Conservation (phyloP, 2,888 invertebrate species). For the Agrotis exclamationis region DNA sequence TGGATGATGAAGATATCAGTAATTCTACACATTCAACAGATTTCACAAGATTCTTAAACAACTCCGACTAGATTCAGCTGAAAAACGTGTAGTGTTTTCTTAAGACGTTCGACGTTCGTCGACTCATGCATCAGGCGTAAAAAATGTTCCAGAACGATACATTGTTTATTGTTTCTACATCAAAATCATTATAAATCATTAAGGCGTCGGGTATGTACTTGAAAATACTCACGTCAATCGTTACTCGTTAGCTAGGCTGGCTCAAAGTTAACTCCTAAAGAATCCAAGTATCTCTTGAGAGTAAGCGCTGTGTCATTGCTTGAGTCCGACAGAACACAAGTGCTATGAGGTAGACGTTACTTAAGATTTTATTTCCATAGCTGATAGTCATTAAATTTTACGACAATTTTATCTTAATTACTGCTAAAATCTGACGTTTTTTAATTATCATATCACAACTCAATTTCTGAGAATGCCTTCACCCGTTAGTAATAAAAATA, state of each 20-base stretch:
- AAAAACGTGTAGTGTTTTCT: constrained; percentile 27
- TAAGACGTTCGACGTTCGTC: constrained; percentile 4
- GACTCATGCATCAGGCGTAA: constrained; percentile 35
- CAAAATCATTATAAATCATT: constrained; percentile 75
- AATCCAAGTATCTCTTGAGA: constrained; percentile 88
- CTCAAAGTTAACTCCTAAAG: constrained; percentile 85
- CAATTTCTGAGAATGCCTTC: constrained; percentile 35
- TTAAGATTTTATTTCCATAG: constrained; percentile 34
- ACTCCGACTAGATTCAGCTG: constrained; percentile 5
- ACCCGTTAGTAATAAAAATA: constrained; percentile 39
- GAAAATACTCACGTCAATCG: constrained; percentile 85
- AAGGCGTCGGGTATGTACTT: constrained; percentile 77
- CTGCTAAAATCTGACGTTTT: constrained; percentile 44
- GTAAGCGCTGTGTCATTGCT: constrained; percentile 89
- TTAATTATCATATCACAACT: constrained; percentile 35
- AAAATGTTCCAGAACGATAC: constrained; percentile 35
- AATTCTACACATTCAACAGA: background rate
- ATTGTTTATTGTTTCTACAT: constrained; percentile 71
- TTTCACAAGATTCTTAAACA: constrained; percentile 1
- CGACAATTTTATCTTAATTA: constrained; percentile 48
- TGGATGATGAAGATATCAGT: background rate
- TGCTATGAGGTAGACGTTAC: constrained; percentile 57
- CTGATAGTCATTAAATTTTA: constrained; percentile 52
- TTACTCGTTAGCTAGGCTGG: constrained; percentile 85
- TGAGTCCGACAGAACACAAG: constrained; percentile 77